Evolutionary conservation across 1,140 invertebrate species (phyloP), one percentile per base, ranked within the genome.

Genomic region (Ruditapes philippinarum): DNA sequence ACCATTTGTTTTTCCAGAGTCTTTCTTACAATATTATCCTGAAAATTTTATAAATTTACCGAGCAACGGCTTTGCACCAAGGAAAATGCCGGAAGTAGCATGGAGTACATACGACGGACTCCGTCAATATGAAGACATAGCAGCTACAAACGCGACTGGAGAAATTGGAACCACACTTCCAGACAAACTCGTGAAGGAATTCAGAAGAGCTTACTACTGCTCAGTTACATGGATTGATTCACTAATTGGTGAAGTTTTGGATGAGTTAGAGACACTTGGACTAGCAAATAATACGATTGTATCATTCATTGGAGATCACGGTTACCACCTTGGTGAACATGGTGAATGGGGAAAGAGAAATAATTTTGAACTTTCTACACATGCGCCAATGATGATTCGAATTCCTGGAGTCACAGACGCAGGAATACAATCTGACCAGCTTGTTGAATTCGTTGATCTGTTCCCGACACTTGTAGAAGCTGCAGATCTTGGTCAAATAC

Each of bases 271-370:
- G 31, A 70, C 74, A 19, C 92, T 93, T 3, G 89, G 83, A 33
- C 40, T 90, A 1, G 25, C 42, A 9, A 33, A 86, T 36, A 38
- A 73, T 70, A 90, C 89, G 22, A 49, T 90, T 31, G 38, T 90
- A n/a, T 85, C 82, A 78, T 95, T 98, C 33, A 97, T 97, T 40
- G 97, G 98, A 65, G 98, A 98, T 95, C 98, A 98, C 96, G 98
- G 98, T 97, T 98, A 98, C 98, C 98, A 98, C 28, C 94, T 98
- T 74, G 98, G 98, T 42, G 98, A 98, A 96, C 98, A 98, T 93
- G 97, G 97, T 33, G 49, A 31, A 57, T 89, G 88, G 88, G 36
- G 68, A 11, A 89, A 89, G 74, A 49, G 49, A 14, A 85, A 70
- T 25, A 86, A 86, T 40, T 90, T 85, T 45, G 76, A 90, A 31